These are phyloP conservation scores for Sisyra terminalis DNA, from an alignment of 2,888 invertebrate species.

Conservation along the genomic window DNA sequence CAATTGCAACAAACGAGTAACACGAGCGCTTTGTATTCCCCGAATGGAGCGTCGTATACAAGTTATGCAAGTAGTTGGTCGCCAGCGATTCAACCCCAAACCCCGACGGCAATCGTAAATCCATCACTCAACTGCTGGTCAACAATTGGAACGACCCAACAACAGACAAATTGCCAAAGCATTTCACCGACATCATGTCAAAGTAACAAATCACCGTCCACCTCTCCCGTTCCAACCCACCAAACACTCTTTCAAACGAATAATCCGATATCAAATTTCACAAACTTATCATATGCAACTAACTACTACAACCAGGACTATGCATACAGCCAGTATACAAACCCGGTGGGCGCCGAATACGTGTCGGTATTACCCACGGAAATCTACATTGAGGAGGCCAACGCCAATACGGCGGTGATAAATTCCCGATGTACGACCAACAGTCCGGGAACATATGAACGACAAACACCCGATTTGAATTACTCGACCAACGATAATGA, in stretches of 20 bases:
- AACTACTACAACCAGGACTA: slow-evolving; percentile 24
- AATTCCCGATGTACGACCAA: neutral
- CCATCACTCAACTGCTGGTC: slow-evolving; percentile 28
- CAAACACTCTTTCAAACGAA: slow-evolving; percentile 5
- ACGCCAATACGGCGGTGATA: neutral
- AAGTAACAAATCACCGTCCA: slow-evolving; percentile 23
- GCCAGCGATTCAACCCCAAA: slow-evolving; percentile 22
- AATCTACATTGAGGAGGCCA: slow-evolving; percentile 8
- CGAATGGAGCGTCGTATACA: slow-evolving; percentile 21
- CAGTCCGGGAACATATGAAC: slow-evolving; percentile 1
- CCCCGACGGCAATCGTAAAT: slow-evolving; percentile 22
- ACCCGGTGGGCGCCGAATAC: slow-evolving; percentile 5
- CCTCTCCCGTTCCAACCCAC: slow-evolving; percentile 6
- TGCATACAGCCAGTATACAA: slow-evolving; percentile 18
- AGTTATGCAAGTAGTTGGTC: slow-evolving; percentile 18
- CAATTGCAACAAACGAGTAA: slow-evolving; percentile 23
- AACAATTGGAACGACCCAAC: slow-evolving; percentile 22
- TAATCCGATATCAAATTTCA: slow-evolving; percentile 19
- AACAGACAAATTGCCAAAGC: slow-evolving; percentile 24
- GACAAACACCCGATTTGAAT: slow-evolving; percentile 6
- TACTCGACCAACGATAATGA: slow-evolving; percentile 3
- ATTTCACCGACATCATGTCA: slow-evolving; percentile 17
- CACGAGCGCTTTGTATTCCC: slow-evolving; percentile 8
- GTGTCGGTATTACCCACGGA: slow-evolving; percentile 8
- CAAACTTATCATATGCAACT: slow-evolving; percentile 20